phyloP scores from a whole-genome alignment of 1,140 invertebrate species.

The Drosophila obscura region DNA sequence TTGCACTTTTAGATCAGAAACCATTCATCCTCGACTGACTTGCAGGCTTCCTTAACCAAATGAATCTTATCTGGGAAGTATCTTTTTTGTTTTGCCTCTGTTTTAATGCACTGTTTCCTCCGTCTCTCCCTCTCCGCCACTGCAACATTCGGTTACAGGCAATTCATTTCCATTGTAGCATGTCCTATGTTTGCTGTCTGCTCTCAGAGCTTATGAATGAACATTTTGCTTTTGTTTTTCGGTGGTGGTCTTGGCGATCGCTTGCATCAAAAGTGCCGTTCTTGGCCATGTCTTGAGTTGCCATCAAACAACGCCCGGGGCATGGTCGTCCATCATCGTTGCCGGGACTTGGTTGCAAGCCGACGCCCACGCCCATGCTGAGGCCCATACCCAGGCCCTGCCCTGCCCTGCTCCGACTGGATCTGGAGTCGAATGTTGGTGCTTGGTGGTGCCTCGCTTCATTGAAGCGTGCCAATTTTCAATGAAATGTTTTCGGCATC shows the following conservation, averaged over 20 bases:
- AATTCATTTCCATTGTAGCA: conserved; percentile 70
- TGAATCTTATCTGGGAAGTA: conserved; percentile 5
- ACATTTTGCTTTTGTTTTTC: conserved; percentile 26
- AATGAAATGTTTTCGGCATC: conserved; percentile 75
- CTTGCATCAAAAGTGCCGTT: conserved; percentile 66
- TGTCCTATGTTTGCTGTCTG: conserved; percentile 42
- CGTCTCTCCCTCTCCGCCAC: conserved; percentile 1
- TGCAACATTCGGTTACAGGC: conserved; percentile 49
- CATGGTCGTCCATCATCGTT: conserved; percentile 70
- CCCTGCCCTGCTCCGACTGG: background rate
- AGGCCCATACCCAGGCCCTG: conserved; percentile 11
- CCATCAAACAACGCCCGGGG: conserved; percentile 32
- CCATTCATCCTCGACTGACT: background rate
- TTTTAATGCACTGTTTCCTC: conserved; percentile 10
- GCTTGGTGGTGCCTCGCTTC: conserved; percentile 53
- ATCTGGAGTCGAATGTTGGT: conserved; percentile 13
- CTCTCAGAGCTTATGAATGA: conserved; percentile 64
- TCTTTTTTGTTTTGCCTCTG: background rate
- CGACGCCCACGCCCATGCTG: conserved; percentile 35
- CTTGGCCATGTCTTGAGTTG: conserved; percentile 37
- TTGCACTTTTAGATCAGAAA: no score
- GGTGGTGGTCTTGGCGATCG: conserved; percentile 5
- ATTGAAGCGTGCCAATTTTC: conserved; percentile 79
- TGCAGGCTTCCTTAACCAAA: background rate
- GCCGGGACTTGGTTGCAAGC: conserved; percentile 19